Percentiles rank a stretch among this genome's conserved stretches.
phyloP scores from a whole-genome alignment of 2,797 vertebrate species.

The Semotilus atromaculatus region DNA sequence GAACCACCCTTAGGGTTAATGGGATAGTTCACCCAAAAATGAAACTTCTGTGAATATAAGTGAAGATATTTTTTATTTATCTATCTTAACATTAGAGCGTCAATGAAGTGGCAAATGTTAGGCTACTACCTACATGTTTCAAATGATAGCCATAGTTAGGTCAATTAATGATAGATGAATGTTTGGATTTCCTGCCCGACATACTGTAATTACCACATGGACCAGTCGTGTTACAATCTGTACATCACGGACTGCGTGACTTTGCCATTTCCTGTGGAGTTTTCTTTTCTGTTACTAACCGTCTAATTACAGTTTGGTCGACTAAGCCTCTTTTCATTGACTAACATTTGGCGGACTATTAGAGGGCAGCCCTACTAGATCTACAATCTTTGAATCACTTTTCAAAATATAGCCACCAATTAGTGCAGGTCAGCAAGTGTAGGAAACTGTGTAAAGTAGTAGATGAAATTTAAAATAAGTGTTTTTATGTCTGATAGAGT shows the following conservation, averaged over 20 bases:
- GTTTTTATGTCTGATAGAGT: neutral
- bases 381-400: neutral
- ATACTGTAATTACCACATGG: too few relatives aligned
- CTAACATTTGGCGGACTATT: neutral
- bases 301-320: neutral
- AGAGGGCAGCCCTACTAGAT: neutral
- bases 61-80: neutral
- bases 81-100: too few relatives aligned
- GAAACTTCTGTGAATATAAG: neutral
- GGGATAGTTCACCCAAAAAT: neutral
- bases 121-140: neutral
- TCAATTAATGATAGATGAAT: too few relatives aligned
- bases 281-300: neutral
- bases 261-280: neutral
- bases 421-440: neutral
- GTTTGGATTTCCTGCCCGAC: too few relatives aligned
- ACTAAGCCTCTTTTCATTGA: neutral
- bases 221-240: neutral
- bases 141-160: neutral
- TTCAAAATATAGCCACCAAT: neutral
- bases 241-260: neutral
- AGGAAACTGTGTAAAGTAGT: neutral
- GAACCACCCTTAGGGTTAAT: neutral
- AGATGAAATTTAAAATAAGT: neutral
- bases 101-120: neutral